Evolutionary conservation across 2,888 invertebrate genomes (phyloP), one percentile per base, ranked within the genome.

Genomic region (Pseudolycoriella hygida): DNA sequence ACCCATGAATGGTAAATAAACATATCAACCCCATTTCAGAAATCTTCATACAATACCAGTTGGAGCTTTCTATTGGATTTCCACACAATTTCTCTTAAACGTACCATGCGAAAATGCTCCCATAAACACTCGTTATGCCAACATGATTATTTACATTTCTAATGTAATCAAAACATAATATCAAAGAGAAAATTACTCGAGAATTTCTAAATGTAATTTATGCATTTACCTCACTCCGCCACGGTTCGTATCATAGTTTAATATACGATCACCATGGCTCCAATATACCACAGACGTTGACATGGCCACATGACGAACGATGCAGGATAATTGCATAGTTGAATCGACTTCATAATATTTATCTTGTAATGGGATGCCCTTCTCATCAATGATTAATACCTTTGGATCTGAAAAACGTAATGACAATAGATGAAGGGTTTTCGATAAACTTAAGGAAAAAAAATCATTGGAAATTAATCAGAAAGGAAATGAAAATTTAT

Each of bases 301-400:
- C 61, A 69, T 69, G 19, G 69, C 66, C 49, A 70, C 68, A 55
- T 69, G 67, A 3, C 69, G 62, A 45, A 72, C 72, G 51, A 70
- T 62, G 54, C 73, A 73, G 37, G 68, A 68, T 46, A 73, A 58
- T 50, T 71, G 71, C 44, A 73, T 63, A 17, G 71, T 71, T 48
- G 70, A 70, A 53, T 71, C 72, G 34, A 68, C 69, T 57, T 71
- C 70, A 55, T 71, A 71, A 56, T 69, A 68, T 54, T 70, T 70
- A 55, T 71, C 70, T 51, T 65, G 66, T 44, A 73, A 59, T 31
- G 67, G 65, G 51, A 67, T 62, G 3, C 70, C 70, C 49, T 68
- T 65, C 49, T 71, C 69, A 53, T 72, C 72, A 41, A 70, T 64
- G 52, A 73, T 71, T 57, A 67, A 64, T 46, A 72, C 70, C 54